Evolutionary conservation across 2,113 vertebrate species (phyloP).

Genomic region (Tupaia tana): DNA sequence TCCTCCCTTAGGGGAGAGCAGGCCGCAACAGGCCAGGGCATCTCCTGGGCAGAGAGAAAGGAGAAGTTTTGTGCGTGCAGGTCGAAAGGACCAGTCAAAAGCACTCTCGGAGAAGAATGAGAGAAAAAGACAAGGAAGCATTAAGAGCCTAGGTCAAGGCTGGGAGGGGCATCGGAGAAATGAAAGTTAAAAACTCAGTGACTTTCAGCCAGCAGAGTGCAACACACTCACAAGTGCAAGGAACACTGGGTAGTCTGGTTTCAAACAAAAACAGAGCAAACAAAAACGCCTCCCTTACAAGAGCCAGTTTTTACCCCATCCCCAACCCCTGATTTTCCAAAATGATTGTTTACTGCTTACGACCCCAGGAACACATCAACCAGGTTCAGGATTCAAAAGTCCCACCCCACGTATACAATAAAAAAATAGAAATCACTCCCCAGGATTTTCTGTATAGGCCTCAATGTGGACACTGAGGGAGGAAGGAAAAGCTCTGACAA

Average conservation of each 20-base stretch:
- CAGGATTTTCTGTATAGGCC: constrained; percentile 43
- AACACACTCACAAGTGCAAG: constrained; percentile 46
- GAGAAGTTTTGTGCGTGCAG: not conserved
- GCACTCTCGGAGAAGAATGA: constrained; percentile 70
- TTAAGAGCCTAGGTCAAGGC: not conserved
- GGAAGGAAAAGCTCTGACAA: not conserved
- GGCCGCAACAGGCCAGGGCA: not conserved
- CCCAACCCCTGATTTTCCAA: constrained; percentile 26
- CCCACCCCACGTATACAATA: constrained; percentile 73
- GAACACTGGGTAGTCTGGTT: not conserved
- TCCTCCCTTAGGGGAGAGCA: not conserved
- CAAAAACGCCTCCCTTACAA: not conserved
- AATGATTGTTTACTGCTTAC: constrained; percentile 19
- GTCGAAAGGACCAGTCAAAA: constrained; percentile 54
- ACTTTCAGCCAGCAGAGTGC: constrained; percentile 54
- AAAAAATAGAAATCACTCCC: constrained; percentile 86
- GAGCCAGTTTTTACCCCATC: constrained; percentile 14
- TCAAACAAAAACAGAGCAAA: constrained; percentile 46
- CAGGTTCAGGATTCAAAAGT: constrained; percentile 55
- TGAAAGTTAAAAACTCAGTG: constrained; percentile 54
- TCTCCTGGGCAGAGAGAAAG: constrained; percentile 25
- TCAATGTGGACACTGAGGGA: not conserved
- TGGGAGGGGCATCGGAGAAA: not conserved
- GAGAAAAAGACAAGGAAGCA: not conserved
- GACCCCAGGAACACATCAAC: constrained; percentile 44